Base-by-base conservation (phyloP, 2,797 vertebrate genomes). In the Clarias laeviceps region DNA sequence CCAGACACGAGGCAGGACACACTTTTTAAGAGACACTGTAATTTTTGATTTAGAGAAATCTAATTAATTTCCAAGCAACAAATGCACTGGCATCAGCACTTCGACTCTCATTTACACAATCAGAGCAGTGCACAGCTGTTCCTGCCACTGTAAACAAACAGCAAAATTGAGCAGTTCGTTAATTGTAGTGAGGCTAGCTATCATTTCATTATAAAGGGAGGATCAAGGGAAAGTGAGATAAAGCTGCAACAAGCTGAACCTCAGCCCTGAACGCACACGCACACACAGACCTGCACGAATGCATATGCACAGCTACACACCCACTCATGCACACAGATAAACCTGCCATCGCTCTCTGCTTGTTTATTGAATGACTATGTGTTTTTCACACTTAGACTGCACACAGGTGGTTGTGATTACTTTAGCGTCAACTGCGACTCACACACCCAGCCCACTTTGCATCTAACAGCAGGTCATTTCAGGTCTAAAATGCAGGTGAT, bases 91-190 rank as follows among this genome's bases (percentile, higher is more conserved):
- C 84, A 88, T 88, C 84, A 88, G 89, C 89, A 86, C 88, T 76
- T 87, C 88, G 89, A 91, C 90, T 92, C 91, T 92, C 91, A 93
- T 94, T 94, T 94, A 90, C 93, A 94, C 92, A 94, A 95, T 95
- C 93, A 95, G 89, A 93, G 70, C 61, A 88, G 91, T 91, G 61
- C 86, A 74, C 93, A 94, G 93, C 93, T 94, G 94, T 88, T 93
- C 91, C 86, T 90, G 90, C 90, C 87, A 85, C 87, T 89, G 89
- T 91, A 91, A 90, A 88, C 92, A 91, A 90, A 91, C 90, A 89
- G 89, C 90, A 90, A 66, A 81, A 91, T 90, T 89, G 89, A 90
- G 88, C 84, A 87, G 84, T 89, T 92, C 90, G 89, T 90, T 88
- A 89, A 91, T 87, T 88, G 90, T 88, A 84, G 85, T 81, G 87